Evolutionary conservation across 2,888 invertebrate species (phyloP), one percentile per base, ranked within the genome.

Genomic region (Drosophila quinaria): DNA sequence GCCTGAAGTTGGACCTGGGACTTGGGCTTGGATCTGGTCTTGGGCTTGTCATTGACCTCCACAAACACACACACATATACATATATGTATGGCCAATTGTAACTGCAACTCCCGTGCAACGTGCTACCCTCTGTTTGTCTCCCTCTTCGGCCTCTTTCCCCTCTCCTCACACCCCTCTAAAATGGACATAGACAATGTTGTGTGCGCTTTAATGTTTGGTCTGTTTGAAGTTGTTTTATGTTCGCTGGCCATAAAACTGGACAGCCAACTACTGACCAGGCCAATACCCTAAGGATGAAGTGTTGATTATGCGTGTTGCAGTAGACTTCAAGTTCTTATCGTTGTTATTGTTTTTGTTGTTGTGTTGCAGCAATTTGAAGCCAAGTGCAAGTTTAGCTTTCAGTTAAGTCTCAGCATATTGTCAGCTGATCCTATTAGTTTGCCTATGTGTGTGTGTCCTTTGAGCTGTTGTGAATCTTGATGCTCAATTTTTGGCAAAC

Each of bases 11-110:
- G 52, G 41, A 58, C 15, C 29, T 67, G 47, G 41, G 41, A 50
- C 62, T 55, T 59, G 62, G 50, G 47, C 49, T 50, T 73, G 62
- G 52, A 15, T 39, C 54, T 66, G 42, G 74, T 31, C 62, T 60
- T 64, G 62, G 71, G 33, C 58, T 63, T 87, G 87, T 87, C 84
- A 84, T 85, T 84, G 84, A 84, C 87, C 84, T 87, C 85, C 80
- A 74, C 78, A 63, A 47, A 49, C 47, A 39, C 46, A 51, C 49
- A 49, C 41, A 51, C 35, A 58, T 35, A 17, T 5, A 5, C 6
- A 11, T 15, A 47, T 58, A 60, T 63, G 66, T 47, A 70, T 11
- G 35, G 72, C 62, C 75, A 78, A 84, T 70, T 80, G 86, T 84
- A 87, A 87, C 83, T 84, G 81, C 85, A 86, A 74, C 86, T 82